A percentile compares a stretch with the other conserved stretches of the same genome.
Conservation (phyloP, 1,140 invertebrate species). For the Dreissena polymorpha region DNA sequence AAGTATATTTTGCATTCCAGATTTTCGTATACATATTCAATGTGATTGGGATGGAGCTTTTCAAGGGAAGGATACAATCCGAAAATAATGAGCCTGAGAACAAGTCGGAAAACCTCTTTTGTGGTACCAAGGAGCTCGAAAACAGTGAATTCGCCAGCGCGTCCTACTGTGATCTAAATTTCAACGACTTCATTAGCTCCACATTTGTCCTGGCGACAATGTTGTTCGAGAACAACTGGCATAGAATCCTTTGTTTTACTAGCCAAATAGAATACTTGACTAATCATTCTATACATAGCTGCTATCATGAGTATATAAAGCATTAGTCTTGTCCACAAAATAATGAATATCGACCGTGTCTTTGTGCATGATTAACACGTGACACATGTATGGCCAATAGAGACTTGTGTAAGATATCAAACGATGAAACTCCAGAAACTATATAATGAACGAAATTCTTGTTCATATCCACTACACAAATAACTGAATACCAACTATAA, state of each 20-base stretch:
- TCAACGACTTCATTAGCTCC: slow-evolving; percentile 41
- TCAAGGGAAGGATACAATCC: slow-evolving; percentile 73
- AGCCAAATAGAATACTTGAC: too few species aligned
- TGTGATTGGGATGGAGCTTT: slow-evolving; percentile 81
- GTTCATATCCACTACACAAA: too few species aligned
- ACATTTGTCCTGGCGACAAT: slow-evolving; percentile 27
- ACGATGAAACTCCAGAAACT: too few species aligned
- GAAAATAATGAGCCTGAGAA: slow-evolving; percentile 52
- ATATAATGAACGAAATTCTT: too few species aligned
- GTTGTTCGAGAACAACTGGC: slow-evolving; percentile 52
- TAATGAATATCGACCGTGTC: too few species aligned
- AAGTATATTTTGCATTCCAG: slow-evolving; percentile 24
- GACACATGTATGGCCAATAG: too few species aligned
- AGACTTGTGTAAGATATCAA: too few species aligned
- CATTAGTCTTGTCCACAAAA: too few species aligned
- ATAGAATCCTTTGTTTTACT: slow-evolving; percentile 31
- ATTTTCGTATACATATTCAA: slow-evolving; percentile 49
- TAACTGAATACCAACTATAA: too few species aligned
- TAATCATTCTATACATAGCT: too few species aligned
- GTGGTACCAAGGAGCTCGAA: slow-evolving; percentile 24
- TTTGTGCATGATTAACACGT: too few species aligned
- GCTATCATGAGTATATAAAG: too few species aligned
- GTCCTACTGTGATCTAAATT: slow-evolving; percentile 41
- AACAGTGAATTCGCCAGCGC: slow-evolving; percentile 12
- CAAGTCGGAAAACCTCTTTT: slow-evolving; percentile 14